Conservation (phyloP, 2,113 vertebrate species). For the Martes martes region DNA sequence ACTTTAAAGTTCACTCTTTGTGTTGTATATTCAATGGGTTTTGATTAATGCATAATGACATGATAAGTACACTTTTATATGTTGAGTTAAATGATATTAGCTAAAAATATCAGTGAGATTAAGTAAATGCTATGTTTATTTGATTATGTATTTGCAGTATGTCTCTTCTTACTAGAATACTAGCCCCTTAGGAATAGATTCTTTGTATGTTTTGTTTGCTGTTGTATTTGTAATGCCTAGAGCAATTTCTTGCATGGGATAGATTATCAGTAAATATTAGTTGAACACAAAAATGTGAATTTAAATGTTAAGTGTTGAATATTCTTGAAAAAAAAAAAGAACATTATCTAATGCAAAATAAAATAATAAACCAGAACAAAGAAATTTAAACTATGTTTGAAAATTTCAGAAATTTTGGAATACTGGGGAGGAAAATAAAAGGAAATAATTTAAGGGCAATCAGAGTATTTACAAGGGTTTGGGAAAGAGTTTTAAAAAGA, state of each 20-base stretch:
- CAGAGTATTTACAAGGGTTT: not conserved
- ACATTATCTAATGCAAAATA: not conserved
- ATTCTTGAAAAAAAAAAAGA: not conserved
- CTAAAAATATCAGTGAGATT: not conserved
- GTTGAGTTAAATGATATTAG: not conserved
- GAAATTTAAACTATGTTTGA: not conserved
- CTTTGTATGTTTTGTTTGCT: not conserved
- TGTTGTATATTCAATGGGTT: not conserved
- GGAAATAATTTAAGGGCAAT: not conserved
- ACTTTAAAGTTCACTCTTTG: not conserved
- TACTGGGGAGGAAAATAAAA: not conserved
- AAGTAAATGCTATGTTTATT: not conserved
- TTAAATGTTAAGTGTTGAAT: not conserved
- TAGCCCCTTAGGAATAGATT: not conserved
- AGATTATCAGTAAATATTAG: not conserved
- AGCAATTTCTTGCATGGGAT: not conserved
- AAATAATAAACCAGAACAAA: not conserved
- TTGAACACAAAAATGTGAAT: not conserved
- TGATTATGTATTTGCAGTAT: not conserved
- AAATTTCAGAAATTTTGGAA: not conserved
- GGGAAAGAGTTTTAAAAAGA: not conserved
- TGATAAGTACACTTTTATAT: not conserved
- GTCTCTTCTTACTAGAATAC: not conserved
- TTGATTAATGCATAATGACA: not conserved
- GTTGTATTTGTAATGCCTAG: not conserved